Base-by-base conservation (phyloP, 2,113 vertebrate genomes). In the Amazona guildingii region DNA sequence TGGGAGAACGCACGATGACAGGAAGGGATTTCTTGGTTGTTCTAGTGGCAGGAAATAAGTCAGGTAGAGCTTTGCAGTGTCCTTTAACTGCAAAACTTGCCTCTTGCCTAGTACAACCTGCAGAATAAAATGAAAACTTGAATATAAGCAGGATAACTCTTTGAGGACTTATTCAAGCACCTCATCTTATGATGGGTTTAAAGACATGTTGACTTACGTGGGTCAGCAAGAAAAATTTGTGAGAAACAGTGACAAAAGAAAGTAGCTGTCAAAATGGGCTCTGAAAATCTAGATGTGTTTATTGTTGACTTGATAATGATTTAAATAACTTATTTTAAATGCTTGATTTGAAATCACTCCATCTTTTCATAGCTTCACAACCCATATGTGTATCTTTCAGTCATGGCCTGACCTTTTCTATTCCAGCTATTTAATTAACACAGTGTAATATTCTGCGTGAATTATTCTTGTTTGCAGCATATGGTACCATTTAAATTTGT, bases 341-440 rank as follows among this genome's bases (percentile, higher is more conserved):
- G 79, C 69, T 78, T 74, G 57, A 61, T 95, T 88, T 94, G 59
- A 96, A 95, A 96, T 96, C 1, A 0, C 51, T 83, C 35, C 55
- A 87, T 94, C 92, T 92, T 94, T 94, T 95, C 83, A 44, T 95
- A 90, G 88, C 52, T 90, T 94, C 70, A 54, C 83, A 92, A 94
- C 86, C 92, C 96, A 81, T 97, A 96, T 96, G 88, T 16, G 17
- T 27, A 95, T 95, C 94, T 97, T 95, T 70, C 90, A 96, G 80
- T 83, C 63, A 37, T 84, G 76, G 94, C 92, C 92, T 97, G 94
- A 98, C 95, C 95, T 97, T 96, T 95, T 96, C 62, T 85, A 11
- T 95, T 91, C 84, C 78, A 94, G 95, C 94, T 94, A 95, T 97
- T 97, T 97, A 97, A 97, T 98, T 98, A 98, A 94, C 96, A 83